Percentiles rank a stretch among this genome's conserved stretches.
Conservation (phyloP, 1,140 invertebrate species). For the Zaprionus camerounensis region DNA sequence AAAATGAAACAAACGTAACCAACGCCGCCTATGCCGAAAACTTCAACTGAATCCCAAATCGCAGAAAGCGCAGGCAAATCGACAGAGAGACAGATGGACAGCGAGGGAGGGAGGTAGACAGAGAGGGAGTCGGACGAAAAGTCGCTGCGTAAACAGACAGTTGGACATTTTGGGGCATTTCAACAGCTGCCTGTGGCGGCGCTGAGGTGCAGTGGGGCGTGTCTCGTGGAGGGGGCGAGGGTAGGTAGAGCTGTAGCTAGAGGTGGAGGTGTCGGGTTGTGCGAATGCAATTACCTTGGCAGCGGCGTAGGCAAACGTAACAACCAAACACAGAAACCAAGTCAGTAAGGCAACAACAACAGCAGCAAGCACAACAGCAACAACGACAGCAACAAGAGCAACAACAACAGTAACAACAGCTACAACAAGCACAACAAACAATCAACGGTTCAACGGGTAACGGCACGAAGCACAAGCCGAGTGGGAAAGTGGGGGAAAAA, state of each 20-base stretch:
- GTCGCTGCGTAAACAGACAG: constrained; percentile 16
- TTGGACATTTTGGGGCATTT: constrained; percentile 39
- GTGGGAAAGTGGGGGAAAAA: constrained; percentile 33
- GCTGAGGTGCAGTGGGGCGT: constrained; percentile 48
- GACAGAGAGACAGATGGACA: background rate
- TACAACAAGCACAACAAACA: constrained; percentile 9
- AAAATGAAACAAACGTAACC: constrained; percentile 45
- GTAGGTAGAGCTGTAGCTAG: background rate
- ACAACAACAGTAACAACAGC: background rate
- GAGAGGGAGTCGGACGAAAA: background rate
- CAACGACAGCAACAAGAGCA: constrained; percentile 14
- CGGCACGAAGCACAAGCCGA: constrained; percentile 35
- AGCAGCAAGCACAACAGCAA: constrained; percentile 7
- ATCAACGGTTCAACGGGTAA: constrained; percentile 16
- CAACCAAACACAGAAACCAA: constrained; percentile 39
- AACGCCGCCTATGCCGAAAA: constrained; percentile 29
- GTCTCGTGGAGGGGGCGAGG: background rate
- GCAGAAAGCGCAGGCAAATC: constrained; percentile 20
- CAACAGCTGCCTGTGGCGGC: constrained; percentile 18
- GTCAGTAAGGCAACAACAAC: constrained; percentile 48
- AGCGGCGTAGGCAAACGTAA: constrained; percentile 39
- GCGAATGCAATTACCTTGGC: constrained; percentile 61
- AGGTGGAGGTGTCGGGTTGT: constrained; percentile 30
- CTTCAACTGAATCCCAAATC: constrained; percentile 38
- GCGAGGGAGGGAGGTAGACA: background rate